These are phyloP conservation scores for Strix occidentalis DNA, from an alignment of 2,797 vertebrate genomes.

Conservation along the genomic window DNA sequence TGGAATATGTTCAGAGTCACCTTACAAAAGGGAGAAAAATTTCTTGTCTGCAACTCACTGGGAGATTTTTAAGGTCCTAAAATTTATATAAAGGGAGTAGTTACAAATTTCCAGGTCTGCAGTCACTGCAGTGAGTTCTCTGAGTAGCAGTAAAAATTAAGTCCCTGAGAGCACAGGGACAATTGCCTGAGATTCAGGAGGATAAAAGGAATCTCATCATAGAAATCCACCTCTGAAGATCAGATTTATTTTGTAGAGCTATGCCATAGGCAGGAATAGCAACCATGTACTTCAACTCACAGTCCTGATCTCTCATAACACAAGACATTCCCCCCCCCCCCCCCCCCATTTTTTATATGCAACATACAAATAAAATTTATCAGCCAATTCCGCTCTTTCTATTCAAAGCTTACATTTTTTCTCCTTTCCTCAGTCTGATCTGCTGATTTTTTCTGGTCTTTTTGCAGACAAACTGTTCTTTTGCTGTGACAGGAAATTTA, in stretches of 20 bases:
- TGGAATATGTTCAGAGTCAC: background rate
- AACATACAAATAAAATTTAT: background rate
- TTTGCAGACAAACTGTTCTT: background rate
- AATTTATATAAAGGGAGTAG: background rate
- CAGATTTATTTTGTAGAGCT: background rate
- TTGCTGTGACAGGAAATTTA: background rate
- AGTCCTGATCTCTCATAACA: background rate
- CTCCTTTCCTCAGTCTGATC: background rate
- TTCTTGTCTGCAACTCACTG: background rate
- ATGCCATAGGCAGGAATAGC: background rate
- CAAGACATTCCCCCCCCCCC: background rate
- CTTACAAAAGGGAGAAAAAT: background rate
- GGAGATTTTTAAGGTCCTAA: background rate
- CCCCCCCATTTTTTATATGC: background rate
- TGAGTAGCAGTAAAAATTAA: background rate
- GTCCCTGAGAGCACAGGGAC: background rate
- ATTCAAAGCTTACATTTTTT: background rate
- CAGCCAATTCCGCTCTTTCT: background rate
- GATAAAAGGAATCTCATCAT: background rate
- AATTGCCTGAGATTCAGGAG: background rate
- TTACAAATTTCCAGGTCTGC: background rate
- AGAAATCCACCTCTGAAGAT: background rate
- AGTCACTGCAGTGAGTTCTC: background rate
- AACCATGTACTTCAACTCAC: background rate
- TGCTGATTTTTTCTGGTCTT: background rate